A percentile compares a stretch with the other conserved stretches of the same genome.
phyloP scores from a whole-genome alignment of 2,113 vertebrate genomes.

The Poecilia latipinna region DNA sequence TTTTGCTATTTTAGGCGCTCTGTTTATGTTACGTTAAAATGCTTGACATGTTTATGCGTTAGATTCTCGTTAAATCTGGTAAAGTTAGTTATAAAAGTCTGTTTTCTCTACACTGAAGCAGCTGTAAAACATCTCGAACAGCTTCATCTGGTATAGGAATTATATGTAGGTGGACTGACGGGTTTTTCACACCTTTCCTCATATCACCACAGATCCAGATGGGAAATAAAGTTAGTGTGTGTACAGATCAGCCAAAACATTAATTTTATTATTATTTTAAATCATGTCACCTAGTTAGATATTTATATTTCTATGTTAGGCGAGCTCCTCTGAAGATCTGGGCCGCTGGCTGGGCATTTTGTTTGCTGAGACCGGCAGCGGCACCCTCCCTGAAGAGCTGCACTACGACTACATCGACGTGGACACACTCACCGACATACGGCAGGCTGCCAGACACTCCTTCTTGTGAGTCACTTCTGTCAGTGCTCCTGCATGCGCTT shows the following conservation, averaged over 20 bases:
- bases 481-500: not conserved
- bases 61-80: not conserved
- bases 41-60: too few relatives aligned
- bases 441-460: constrained; percentile 91
- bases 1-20: not conserved
- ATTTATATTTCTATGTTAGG: constrained; percentile 73
- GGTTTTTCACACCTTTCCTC: not conserved
- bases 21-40: not conserved
- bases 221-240: not conserved
- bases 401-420: constrained; percentile 98
- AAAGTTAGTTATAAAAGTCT: not conserved
- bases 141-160: not conserved
- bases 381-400: constrained; percentile 87
- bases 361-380: constrained; percentile 89
- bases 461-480: constrained; percentile 88
- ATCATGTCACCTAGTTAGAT: not conserved
- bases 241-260: not conserved
- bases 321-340: constrained; percentile 91
- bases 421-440: constrained; percentile 94
- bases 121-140: not conserved
- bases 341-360: constrained; percentile 96
- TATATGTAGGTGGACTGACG: not conserved
- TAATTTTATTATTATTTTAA: not conserved
- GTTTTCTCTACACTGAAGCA: too few relatives aligned
- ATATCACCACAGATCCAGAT: not conserved